Conservation (phyloP, 2,113 vertebrate genomes). For the Notarius lentiginosus region DNA sequence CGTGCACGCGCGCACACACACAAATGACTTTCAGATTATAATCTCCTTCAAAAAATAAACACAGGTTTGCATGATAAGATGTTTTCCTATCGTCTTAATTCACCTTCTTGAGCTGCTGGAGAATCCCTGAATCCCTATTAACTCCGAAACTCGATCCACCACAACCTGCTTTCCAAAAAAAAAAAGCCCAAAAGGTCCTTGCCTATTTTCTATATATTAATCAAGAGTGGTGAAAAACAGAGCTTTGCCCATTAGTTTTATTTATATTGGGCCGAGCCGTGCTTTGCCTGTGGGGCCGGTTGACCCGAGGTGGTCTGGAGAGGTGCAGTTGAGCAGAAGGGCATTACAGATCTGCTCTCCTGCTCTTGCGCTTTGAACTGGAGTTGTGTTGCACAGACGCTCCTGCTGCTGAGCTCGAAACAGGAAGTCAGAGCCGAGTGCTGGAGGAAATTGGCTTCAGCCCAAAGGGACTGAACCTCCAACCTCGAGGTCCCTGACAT, state of each 20-base stretch:
- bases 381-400: conserved; percentile 52
- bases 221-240: conserved; percentile 44
- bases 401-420: conserved; percentile 38
- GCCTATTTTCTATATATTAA: conserved; percentile 35
- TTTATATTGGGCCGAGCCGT: conserved; percentile 39
- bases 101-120: neutral
- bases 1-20: neutral
- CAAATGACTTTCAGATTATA: neutral
- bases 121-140: neutral
- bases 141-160: neutral
- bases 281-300: conserved; percentile 46
- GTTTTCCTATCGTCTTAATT: neutral
- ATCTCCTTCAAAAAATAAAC: conserved; percentile 6
- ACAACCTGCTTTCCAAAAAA: neutral
- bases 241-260: conserved; percentile 48
- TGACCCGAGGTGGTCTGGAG: conserved; percentile 52
- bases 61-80: neutral
- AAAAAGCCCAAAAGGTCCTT: conserved; percentile 2
- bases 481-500: conserved; percentile 55
- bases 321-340: conserved; percentile 45
- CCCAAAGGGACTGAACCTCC: conserved; percentile 50
- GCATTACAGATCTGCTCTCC: conserved; percentile 32
- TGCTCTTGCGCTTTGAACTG: conserved; percentile 54
- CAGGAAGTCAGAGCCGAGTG: conserved; percentile 54
- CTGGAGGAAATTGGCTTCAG: conserved; percentile 53